Percentiles rank a stretch among this genome's conserved stretches.
Conservation (phyloP, 2,797 vertebrate species). For the Mus minutoides region DNA sequence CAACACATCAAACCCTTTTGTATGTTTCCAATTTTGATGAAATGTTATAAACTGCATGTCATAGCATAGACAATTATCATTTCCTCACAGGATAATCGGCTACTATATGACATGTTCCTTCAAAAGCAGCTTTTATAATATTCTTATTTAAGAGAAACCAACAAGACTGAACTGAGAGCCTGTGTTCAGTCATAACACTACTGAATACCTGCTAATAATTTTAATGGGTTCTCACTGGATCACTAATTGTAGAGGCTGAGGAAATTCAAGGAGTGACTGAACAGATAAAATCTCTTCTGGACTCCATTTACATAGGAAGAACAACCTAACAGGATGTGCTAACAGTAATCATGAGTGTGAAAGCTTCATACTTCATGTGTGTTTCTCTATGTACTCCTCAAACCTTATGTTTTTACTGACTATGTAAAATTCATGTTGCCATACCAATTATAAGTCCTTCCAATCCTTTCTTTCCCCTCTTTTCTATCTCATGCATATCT, state of each 20-base stretch:
- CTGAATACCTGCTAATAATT: slow-evolving; percentile 53
- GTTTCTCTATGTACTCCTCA: not conserved
- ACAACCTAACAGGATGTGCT: not conserved
- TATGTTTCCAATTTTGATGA: slow-evolving; percentile 48
- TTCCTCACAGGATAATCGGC: slow-evolving; percentile 44
- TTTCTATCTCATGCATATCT: not conserved
- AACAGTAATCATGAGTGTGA: not conserved
- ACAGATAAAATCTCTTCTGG: not conserved
- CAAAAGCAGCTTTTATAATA: slow-evolving; percentile 19
- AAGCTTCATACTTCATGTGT: not conserved
- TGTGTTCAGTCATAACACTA: not conserved
- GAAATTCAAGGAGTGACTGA: slow-evolving; percentile 27
- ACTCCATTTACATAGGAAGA: not conserved
- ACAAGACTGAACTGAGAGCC: slow-evolving; percentile 23
- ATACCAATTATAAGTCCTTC: not conserved
- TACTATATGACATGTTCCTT: slow-evolving; percentile 30
- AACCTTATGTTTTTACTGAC: not conserved
- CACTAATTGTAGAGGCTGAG: slow-evolving; percentile 32
- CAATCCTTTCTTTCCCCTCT: not conserved
- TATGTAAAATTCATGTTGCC: not conserved
- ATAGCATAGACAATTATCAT: slow-evolving; percentile 17
- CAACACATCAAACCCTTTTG: slow-evolving; percentile 43
- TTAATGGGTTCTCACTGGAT: slow-evolving; percentile 26
- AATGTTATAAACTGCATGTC: slow-evolving; percentile 32
- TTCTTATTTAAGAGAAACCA: slow-evolving; percentile 45